phyloP scores from a whole-genome alignment of 2,113 vertebrate genomes.

The Mola mola region DNA sequence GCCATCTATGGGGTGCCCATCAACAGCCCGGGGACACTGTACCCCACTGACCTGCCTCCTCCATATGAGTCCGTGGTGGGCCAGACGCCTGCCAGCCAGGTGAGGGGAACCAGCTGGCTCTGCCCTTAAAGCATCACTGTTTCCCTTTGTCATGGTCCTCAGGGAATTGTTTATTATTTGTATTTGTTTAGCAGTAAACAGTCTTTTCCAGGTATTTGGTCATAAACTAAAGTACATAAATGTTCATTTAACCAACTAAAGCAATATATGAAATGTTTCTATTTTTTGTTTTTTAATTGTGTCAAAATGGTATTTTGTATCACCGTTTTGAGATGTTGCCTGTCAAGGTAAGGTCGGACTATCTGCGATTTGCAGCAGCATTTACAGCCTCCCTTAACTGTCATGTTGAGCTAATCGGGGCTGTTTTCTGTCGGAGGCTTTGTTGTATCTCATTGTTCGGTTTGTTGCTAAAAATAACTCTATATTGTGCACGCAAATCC shows the following conservation, averaged over 20 bases:
- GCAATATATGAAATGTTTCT: too few species aligned
- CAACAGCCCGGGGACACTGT: conserved; percentile 91
- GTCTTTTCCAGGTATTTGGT: too few species aligned
- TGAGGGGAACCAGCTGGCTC: conserved; percentile 64
- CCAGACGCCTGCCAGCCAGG: conserved; percentile 87
- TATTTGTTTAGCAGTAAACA: too few species aligned
- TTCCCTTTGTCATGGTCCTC: neutral
- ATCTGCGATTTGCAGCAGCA: too few species aligned
- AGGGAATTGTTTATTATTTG: neutral
- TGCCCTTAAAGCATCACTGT: conserved; percentile 1
- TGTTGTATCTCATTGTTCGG: conserved; percentile 28
- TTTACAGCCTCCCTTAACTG: conserved; percentile 5
- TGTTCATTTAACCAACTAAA: too few species aligned
- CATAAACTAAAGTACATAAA: too few species aligned
- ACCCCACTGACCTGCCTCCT: conserved; percentile 93
- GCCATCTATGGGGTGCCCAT: conserved; percentile 91
- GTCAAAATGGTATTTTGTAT: neutral
- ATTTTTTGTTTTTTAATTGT: too few species aligned
- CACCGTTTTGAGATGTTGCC: neutral
- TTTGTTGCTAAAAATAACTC: conserved; percentile 43
- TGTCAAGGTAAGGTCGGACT: too few species aligned
- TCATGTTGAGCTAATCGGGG: conserved; percentile 12
- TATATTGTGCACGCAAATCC: conserved; percentile 22
- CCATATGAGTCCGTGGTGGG: conserved; percentile 95
- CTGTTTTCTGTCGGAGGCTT: conserved; percentile 21